These are phyloP conservation scores for Lasiommata megera DNA, from an alignment of 2,888 invertebrate species.

Conservation along the genomic window DNA sequence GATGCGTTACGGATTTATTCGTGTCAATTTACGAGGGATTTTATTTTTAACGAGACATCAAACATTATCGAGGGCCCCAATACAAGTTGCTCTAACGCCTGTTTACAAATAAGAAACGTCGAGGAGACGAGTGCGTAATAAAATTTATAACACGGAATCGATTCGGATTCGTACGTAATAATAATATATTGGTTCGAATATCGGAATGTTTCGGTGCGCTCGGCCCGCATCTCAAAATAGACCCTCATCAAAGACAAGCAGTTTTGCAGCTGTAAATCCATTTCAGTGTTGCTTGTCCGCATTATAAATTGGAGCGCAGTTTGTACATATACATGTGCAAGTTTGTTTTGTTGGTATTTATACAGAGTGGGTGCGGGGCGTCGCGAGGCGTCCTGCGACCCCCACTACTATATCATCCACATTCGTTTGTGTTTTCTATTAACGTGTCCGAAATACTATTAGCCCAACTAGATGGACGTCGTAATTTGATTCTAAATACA, in stretches of 20 bases:
- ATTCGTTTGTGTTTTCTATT: constrained; percentile 73
- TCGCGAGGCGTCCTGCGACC: constrained; percentile 23
- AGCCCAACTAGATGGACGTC: constrained; percentile 62
- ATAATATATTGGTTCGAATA: constrained; percentile 79
- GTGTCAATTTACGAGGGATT: constrained; percentile 69
- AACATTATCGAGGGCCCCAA: constrained; percentile 70
- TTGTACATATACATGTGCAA: constrained; percentile 42
- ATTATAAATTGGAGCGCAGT: constrained; percentile 75
- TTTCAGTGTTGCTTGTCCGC: constrained; percentile 78
- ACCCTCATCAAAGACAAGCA: constrained; percentile 81
- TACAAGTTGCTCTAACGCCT: constrained; percentile 68
- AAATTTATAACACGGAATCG: constrained; percentile 78
- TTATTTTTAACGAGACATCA: constrained; percentile 80
- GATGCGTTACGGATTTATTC: constrained; percentile 65
- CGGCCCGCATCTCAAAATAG: constrained; percentile 76
- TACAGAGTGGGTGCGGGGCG: constrained; percentile 39
- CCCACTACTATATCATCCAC: constrained; percentile 37
- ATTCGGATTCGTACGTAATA: constrained; percentile 76
- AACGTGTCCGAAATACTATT: constrained; percentile 67
- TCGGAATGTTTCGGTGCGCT: constrained; percentile 77
- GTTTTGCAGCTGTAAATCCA: constrained; percentile 81
- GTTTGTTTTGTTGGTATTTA: constrained; percentile 44
- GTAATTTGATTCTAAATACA: constrained; percentile 61
- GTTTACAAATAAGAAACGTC: constrained; percentile 77
- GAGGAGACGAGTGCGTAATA: constrained; percentile 76